Percentiles rank a stretch among this genome's conserved stretches.
Conservation (phyloP, 2,113 vertebrate species). For the Tichodroma muraria region DNA sequence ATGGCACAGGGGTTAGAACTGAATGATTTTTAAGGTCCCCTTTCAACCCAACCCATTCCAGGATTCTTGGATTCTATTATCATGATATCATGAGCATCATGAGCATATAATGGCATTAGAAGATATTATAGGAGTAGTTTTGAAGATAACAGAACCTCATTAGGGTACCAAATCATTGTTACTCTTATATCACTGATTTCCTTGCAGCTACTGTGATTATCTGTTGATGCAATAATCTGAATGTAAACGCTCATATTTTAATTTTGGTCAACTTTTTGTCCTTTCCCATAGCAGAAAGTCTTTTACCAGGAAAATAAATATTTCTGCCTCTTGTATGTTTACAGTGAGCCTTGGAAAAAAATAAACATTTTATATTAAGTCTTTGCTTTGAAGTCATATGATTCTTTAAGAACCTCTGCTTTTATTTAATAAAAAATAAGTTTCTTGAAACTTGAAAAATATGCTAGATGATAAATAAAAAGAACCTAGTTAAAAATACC, state of each 20-base stretch:
- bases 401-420: not conserved
- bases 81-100: not conserved
- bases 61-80: not conserved
- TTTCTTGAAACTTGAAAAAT: not conserved
- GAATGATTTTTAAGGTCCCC: not conserved
- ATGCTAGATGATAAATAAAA: not conserved
- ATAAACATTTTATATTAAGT: not conserved
- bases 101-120: not conserved
- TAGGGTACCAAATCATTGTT: not conserved
- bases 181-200: not conserved
- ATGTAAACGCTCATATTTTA: not conserved
- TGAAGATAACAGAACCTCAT: not conserved
- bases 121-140: not conserved
- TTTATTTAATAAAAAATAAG: conserved; percentile 7
- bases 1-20: accelerated
- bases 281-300: not conserved
- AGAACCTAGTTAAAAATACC: not conserved
- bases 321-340: not conserved
- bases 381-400: not conserved
- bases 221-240: not conserved
- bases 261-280: not conserved
- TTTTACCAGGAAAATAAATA: not conserved
- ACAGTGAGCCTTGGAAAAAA: not conserved
- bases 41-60: not conserved
- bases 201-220: not conserved